Evolutionary conservation across 2,888 invertebrate species (phyloP).

Genomic region (Nomada ferruginata): DNA sequence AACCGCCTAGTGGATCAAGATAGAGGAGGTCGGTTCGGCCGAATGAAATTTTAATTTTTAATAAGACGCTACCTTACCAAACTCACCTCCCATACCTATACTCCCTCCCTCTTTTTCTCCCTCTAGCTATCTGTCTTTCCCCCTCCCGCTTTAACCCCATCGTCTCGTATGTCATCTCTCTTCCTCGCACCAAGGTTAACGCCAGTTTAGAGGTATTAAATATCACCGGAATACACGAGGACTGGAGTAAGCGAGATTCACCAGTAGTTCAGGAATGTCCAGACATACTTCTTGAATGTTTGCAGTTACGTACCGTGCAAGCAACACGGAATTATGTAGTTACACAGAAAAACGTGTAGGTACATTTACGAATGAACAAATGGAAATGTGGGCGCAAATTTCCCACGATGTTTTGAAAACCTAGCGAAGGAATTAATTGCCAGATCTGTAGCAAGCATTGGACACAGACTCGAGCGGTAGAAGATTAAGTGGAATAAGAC

Average conservation of each 20-base stretch:
- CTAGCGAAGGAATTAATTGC: conserved; percentile 54
- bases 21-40: conserved; percentile 69
- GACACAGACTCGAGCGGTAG: not conserved
- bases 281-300: conserved; percentile 56
- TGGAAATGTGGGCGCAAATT: conserved; percentile 32
- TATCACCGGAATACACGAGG: conserved; percentile 57
- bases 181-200: conserved; percentile 20
- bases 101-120: not conserved
- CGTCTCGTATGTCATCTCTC: conserved; percentile 23
- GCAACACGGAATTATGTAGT: conserved; percentile 23
- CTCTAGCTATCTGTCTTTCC: conserved; percentile 11
- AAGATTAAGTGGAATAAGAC: conserved; percentile 45
- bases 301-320: conserved; percentile 29
- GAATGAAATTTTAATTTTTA: conserved; percentile 83
- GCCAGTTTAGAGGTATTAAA: conserved; percentile 73
- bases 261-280: not conserved
- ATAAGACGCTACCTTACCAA: conserved; percentile 73
- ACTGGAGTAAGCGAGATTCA: conserved; percentile 3
- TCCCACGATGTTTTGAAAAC: conserved; percentile 39
- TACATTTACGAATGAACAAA: conserved; percentile 13
- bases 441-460: conserved; percentile 6
- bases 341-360: conserved; percentile 9
- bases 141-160: conserved; percentile 2
- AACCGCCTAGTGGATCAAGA: conserved; percentile 68
- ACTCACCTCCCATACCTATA: conserved; percentile 21